Evolutionary conservation across 2,888 invertebrate species (phyloP).

Genomic region (Platynereis dumerilii): DNA sequence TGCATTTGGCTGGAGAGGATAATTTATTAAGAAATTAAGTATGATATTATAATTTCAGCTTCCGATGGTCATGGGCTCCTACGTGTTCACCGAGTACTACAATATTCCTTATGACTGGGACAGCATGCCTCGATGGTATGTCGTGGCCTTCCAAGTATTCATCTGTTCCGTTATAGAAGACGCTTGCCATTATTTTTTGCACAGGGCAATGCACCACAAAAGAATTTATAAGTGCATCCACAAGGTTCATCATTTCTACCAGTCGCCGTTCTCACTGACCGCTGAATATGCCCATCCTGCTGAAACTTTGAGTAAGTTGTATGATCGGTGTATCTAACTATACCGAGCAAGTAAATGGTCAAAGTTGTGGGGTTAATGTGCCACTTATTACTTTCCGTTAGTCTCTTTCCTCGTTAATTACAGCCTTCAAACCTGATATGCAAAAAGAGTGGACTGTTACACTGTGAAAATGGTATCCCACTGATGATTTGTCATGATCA

Average conservation of each 20-base stretch:
- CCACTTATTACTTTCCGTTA: too few relatives aligned
- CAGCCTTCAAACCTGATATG: too few relatives aligned
- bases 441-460: too few relatives aligned
- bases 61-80: slow-evolving; percentile 51
- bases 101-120: slow-evolving; percentile 51
- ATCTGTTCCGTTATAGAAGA: slow-evolving; percentile 50
- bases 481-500: too few relatives aligned
- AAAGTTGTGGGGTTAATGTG: too few relatives aligned
- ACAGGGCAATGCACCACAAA: slow-evolving; percentile 47
- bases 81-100: slow-evolving; percentile 49
- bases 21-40: too few relatives aligned
- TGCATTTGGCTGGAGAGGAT: too few relatives aligned
- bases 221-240: slow-evolving; percentile 54
- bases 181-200: slow-evolving; percentile 55
- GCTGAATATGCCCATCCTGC: slow-evolving; percentile 58
- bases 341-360: too few relatives aligned
- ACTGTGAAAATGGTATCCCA: too few relatives aligned
- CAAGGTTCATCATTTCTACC: slow-evolving; percentile 52
- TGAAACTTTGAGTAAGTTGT: slow-evolving; percentile 53
- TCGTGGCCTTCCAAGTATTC: slow-evolving; percentile 37
- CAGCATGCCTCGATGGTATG: slow-evolving; percentile 51
- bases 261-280: slow-evolving; percentile 54
- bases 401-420: too few relatives aligned
- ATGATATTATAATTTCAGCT: slow-evolving; percentile 39
- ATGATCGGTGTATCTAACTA: too few relatives aligned